A percentile compares a stretch with the other conserved stretches of the same genome.
These are phyloP conservation scores for Athetis lepigone DNA, from an alignment of 2,888 invertebrate species.

Conservation along the genomic window DNA sequence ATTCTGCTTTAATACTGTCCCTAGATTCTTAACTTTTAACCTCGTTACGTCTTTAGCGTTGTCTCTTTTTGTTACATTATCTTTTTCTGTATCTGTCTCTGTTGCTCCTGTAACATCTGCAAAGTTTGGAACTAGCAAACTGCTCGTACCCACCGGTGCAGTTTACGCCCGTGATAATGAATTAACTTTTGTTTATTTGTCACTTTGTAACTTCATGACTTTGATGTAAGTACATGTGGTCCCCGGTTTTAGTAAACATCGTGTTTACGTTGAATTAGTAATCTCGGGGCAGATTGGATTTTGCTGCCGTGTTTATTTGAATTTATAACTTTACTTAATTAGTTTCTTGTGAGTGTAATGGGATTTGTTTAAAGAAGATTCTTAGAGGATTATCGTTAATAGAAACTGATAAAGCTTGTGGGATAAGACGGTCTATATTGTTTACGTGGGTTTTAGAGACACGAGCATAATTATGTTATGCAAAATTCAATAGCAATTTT, in stretches of 20 bases:
- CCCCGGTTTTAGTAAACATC: slow-evolving; percentile 41
- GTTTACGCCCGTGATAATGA: slow-evolving; percentile 65
- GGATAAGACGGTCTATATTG: neutral
- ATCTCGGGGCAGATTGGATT: slow-evolving; percentile 51
- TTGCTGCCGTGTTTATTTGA: slow-evolving; percentile 33
- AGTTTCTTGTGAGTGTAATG: slow-evolving; percentile 12
- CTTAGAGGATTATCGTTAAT: slow-evolving; percentile 15
- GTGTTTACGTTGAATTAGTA: slow-evolving; percentile 56
- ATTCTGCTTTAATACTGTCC: slow-evolving; percentile 46
- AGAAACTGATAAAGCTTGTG: neutral
- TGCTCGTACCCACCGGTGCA: slow-evolving; percentile 62
- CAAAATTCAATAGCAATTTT: too few relatives aligned
- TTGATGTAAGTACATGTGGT: slow-evolving; percentile 52
- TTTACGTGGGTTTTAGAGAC: neutral
- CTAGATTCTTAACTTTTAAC: slow-evolving; percentile 63
- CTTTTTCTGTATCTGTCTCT: slow-evolving; percentile 26
- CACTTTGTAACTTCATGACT: slow-evolving; percentile 52
- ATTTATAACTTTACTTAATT: slow-evolving; percentile 35
- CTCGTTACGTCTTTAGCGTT: slow-evolving; percentile 38
- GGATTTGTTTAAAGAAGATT: slow-evolving; percentile 9
- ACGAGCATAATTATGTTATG: too few relatives aligned
- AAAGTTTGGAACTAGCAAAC: slow-evolving; percentile 59
- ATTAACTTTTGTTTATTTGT: slow-evolving; percentile 69
- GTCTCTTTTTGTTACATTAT: slow-evolving; percentile 24
- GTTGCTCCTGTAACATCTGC: slow-evolving; percentile 44